Base-by-base conservation (phyloP, 2,797 vertebrate species). In the Chloroceryle amazona region DNA sequence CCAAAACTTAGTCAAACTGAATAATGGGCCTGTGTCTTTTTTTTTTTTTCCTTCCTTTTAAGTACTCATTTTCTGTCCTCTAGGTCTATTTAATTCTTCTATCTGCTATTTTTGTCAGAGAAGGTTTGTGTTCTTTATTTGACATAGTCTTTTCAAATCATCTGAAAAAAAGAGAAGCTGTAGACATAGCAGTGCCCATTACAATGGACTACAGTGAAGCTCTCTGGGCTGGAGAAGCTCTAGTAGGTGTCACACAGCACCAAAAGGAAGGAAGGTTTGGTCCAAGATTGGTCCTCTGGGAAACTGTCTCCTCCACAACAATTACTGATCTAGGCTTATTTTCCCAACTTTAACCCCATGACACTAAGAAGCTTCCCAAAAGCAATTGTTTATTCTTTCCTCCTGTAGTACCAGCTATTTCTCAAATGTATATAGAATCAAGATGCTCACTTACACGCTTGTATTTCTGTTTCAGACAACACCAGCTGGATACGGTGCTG, bases 71-170 rank as follows among this genome's bases (percentile, higher is more conserved):
- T 93, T 93, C 66, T 94, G 42, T 71, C 74, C 81, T 83, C 57
- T 62, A 37, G 6, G 52, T 82, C 74, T 79, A 79, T 92, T 82
- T 74, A 93, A 82, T 92, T 94, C 76, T 89, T 79, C 55, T 92
- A 8, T 31, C 68, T 74, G 26, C 47, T 93, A 89, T 93, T 95
- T 96, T 83, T 87, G 81, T 81, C 84, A 85, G 74, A 54, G 67
- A 78, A 74, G 67, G 37, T 67, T 78, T 62, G 26, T 76, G 39
- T 67, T 75, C 67, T 80, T 81, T 84, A 44, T 84, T 92, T 93
- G 71, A 55, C 71, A 63, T 18, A 81, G 49, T 39, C 83, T 91
- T 96, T 94, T 89, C 84, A 86, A 52, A 25, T 80, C 22, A 14
- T 89, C 47, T 47, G 68, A 62, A 79, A 58, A 79, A 70, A 58